Base-by-base conservation (phyloP, 2,888 invertebrate species). In the Priocnemis perturbator region DNA sequence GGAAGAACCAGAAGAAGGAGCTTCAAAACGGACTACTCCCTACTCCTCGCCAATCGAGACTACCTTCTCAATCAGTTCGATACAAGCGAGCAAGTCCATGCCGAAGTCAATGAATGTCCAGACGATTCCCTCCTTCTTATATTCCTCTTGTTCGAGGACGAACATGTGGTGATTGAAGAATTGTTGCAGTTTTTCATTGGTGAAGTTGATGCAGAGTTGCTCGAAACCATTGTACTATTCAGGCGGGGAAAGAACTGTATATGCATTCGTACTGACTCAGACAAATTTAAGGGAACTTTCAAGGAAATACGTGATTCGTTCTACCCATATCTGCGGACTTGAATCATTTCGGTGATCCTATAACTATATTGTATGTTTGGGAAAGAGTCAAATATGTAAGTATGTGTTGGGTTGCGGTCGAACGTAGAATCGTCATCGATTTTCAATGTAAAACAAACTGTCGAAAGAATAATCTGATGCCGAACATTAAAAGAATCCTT, bases 151-250 rank as follows among this genome's bases (percentile, higher is more conserved):
- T 91, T 99, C 98, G 91, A 98, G 93, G 83, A 99, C 98, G 91
- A 99, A 99, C 98, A 99, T 99, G 94, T 98, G 96, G 91, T 99
- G 98, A 92, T 99, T 98, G 94, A 99, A 99, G 93, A 98, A 99
- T 92, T 99, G 98, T 92, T 99, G 98, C 85, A 99, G 94, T 92
- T 98, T 97, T 91, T 99, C 98, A 91, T 98, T 99, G 91, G 98
- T 98, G 93, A 98, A 99, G 93, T 99, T 99, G 94, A 98, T 99
- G 93, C 98, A 98, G 91, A 99, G 94, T 93, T 99, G 98, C 91
- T 99, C 98, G 93, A 98, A 98, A 91, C 98, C 97, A 93, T 98
- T 98, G 93, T 92, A 97, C 98, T 98, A 69, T 9, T 37, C 4
- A 37, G 37, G 14, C 37, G 59, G 67, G 59, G 60, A 69, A 64